phyloP scores from a whole-genome alignment of 2,113 vertebrate species.

The Sinocyclocheilus anshuiensis region DNA sequence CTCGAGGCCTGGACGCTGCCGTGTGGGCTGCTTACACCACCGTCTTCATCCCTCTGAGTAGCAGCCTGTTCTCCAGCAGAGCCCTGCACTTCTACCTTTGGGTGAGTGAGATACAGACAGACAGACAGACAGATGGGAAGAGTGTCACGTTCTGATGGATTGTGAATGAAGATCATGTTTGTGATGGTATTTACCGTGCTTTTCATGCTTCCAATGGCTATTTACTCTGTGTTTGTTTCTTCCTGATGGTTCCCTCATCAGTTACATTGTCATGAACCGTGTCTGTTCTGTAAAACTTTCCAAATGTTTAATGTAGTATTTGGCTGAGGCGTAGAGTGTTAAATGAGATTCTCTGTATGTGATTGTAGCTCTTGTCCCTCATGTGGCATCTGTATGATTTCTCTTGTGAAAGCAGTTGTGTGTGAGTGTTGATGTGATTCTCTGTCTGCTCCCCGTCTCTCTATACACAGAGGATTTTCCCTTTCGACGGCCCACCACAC shows the following conservation, averaged over 20 bases:
- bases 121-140: neutral
- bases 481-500: conserved; percentile 53
- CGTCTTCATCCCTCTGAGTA: conserved; percentile 80
- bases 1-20: conserved; percentile 69
- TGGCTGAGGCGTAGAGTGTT: too few species aligned
- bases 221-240: neutral
- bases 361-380: neutral
- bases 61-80: conserved; percentile 76
- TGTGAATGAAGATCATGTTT: neutral
- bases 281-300: neutral
- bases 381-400: neutral
- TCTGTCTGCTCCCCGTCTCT: conserved; percentile 4
- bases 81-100: conserved; percentile 80
- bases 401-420: neutral
- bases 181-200: neutral
- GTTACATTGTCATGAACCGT: neutral
- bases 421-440: neutral
- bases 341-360: neutral
- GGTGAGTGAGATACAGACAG: conserved; percentile 64
- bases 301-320: neutral
- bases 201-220: neutral
- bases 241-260: neutral
- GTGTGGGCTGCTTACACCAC: conserved; percentile 78
- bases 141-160: too few species aligned
- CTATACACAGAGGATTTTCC: conserved; percentile 53